These are phyloP conservation scores for Drosophila dunni DNA, from an alignment of 1,140 invertebrate genomes.

Conservation along the genomic window DNA sequence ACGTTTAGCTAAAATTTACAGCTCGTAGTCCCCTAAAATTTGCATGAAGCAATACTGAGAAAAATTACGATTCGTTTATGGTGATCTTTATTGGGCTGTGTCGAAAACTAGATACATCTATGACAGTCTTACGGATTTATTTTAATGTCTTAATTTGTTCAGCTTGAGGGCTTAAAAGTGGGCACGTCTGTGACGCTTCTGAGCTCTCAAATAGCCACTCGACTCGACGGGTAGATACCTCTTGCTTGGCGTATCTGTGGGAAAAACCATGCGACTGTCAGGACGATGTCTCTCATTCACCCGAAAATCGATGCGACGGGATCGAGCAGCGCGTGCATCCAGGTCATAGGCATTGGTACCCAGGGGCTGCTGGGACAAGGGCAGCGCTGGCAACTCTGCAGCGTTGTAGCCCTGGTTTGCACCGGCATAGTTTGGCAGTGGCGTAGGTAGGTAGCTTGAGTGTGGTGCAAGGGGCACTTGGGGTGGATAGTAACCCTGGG, in stretches of 20 bases:
- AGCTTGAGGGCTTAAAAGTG: constrained; percentile 14
- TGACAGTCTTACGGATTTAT: constrained; percentile 66
- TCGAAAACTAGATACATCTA: constrained; percentile 52
- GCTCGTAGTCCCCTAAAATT: constrained; percentile 20
- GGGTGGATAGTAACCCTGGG: neutral
- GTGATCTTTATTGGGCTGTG: constrained; percentile 51
- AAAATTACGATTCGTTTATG: constrained; percentile 42
- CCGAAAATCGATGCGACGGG: constrained; percentile 50
- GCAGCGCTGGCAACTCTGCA: constrained; percentile 56
- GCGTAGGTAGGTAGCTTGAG: constrained; percentile 46
- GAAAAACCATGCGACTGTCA: constrained; percentile 62
- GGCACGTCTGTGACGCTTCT: constrained; percentile 41
- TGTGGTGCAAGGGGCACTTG: constrained; percentile 11
- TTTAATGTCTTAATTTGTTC: constrained; percentile 64
- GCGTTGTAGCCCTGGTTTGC: constrained; percentile 42
- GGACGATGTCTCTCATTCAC: constrained; percentile 56
- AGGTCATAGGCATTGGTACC: constrained; percentile 25
- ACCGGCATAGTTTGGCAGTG: constrained; percentile 50
- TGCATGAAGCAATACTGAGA: constrained; percentile 23
- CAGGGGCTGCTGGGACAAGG: constrained; percentile 58
- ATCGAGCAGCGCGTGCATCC: constrained; percentile 52
- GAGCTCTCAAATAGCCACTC: constrained; percentile 33
- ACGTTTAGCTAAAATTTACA: constrained; percentile 65
- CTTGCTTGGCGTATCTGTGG: constrained; percentile 25
- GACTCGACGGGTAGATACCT: constrained; percentile 22